A percentile compares a stretch with the other conserved stretches of the same genome.
Conservation (phyloP, 1,140 invertebrate species). For the Parasteatoda tepidariorum region DNA sequence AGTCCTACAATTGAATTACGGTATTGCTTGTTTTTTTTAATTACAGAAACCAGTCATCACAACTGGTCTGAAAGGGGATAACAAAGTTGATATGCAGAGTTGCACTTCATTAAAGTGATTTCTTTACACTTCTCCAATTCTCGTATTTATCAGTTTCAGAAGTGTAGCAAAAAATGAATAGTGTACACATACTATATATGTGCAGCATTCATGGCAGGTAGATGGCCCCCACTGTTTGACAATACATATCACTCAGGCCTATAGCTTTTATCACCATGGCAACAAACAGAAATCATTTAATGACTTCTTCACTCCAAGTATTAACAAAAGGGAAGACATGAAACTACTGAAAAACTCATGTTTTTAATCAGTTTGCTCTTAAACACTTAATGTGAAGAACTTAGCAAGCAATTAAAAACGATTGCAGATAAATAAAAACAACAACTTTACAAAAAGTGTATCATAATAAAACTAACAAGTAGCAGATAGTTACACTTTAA, state of each 20-base stretch:
- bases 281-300: too few relatives aligned
- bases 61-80: constrained; percentile 9
- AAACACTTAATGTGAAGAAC: too few relatives aligned
- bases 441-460: too few relatives aligned
- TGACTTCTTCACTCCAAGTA: too few relatives aligned
- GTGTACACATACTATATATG: neutral
- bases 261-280: constrained; percentile 32
- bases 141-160: neutral
- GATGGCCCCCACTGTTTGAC: neutral
- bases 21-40: constrained; percentile 56
- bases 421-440: too few relatives aligned
- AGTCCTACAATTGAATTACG: constrained; percentile 42
- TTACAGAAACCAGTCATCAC: constrained; percentile 16
- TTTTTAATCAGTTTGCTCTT: too few relatives aligned
- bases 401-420: too few relatives aligned
- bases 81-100: constrained; percentile 49
- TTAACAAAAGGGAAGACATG: too few relatives aligned
- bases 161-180: neutral
- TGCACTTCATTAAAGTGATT: neutral
- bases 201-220: neutral
- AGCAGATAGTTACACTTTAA: too few relatives aligned
- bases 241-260: neutral
- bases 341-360: too few relatives aligned
- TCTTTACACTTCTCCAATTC: too few relatives aligned
- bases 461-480: too few relatives aligned